A percentile compares a stretch with the other conserved stretches of the same genome.
phyloP scores from a whole-genome alignment of 1,140 invertebrate species.

The Drosophila saltans region DNA sequence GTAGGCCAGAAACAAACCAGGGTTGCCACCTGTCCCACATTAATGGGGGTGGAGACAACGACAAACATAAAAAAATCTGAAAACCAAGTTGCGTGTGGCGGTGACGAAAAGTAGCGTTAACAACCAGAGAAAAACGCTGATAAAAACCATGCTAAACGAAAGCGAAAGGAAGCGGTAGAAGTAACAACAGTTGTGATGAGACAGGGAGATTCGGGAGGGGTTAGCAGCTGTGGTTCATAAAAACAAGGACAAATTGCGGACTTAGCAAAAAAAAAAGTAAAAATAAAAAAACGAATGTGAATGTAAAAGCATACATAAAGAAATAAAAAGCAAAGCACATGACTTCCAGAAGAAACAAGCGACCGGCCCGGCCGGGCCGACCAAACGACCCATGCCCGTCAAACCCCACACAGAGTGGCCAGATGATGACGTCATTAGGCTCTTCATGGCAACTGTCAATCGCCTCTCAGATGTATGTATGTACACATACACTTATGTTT shows the following conservation, averaged over 20 bases:
- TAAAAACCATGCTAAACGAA: constrained; percentile 44
- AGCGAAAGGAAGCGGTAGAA: constrained; percentile 11
- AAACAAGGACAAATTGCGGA: constrained; percentile 57
- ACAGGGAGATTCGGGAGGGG: background rate
- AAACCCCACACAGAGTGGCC: constrained; percentile 32
- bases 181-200: background rate
- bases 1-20: constrained; percentile 24
- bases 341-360: constrained; percentile 30
- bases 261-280: constrained; percentile 36
- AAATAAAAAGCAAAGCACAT: constrained; percentile 41
- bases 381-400: constrained; percentile 36
- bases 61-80: constrained; percentile 7
- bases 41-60: background rate
- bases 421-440: constrained; percentile 52
- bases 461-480: constrained; percentile 3
- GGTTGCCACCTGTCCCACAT: constrained; percentile 37
- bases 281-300: constrained; percentile 39
- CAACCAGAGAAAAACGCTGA: constrained; percentile 42
- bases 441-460: constrained; percentile 45
- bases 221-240: constrained; percentile 44
- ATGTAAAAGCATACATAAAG: constrained; percentile 44
- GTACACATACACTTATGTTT: background rate
- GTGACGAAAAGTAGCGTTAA: constrained; percentile 40
- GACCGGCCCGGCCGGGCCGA: constrained; percentile 32
- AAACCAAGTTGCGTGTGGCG: constrained; percentile 45